These are phyloP conservation scores for Diadegma fenestrale DNA, from an alignment of 2,888 invertebrate genomes.

Conservation along the genomic window DNA sequence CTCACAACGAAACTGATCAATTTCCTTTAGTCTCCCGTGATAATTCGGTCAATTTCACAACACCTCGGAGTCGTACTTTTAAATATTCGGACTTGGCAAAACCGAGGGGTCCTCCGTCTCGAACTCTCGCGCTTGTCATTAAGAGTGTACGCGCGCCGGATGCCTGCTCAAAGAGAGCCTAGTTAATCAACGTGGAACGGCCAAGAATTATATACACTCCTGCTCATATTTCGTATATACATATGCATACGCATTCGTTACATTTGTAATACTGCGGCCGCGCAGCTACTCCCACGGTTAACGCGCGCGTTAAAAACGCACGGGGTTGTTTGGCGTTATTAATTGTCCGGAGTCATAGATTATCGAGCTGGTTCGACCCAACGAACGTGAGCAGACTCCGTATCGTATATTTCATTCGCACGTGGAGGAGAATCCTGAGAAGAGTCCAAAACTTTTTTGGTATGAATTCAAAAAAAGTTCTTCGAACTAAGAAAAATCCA, in stretches of 20 bases:
- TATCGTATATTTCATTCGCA: constrained; percentile 14
- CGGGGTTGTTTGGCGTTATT: constrained; percentile 73
- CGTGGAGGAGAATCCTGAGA: neutral
- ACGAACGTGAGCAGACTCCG: constrained; percentile 34
- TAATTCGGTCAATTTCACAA: constrained; percentile 19
- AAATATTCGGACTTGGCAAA: neutral
- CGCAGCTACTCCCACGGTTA: constrained; percentile 60
- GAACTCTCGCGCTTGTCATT: constrained; percentile 68
- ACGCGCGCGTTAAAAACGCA: constrained; percentile 36
- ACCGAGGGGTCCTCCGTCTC: constrained; percentile 22
- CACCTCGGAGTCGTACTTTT: neutral
- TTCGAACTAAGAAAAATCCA: too few relatives aligned
- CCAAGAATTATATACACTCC: constrained; percentile 45
- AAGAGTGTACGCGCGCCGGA: constrained; percentile 62
- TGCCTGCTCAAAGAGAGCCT: constrained; percentile 60
- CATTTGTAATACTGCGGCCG: constrained; percentile 1
- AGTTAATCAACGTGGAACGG: constrained; percentile 73
- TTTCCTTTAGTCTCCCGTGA: neutral
- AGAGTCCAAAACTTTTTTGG: neutral
- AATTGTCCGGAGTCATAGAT: constrained; percentile 73
- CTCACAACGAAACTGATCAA: constrained; percentile 40
- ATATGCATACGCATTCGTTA: constrained; percentile 19
- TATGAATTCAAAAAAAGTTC: constrained; percentile 9
- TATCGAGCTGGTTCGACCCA: constrained; percentile 66
- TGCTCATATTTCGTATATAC: constrained; percentile 1